A percentile compares a stretch with the other conserved stretches of the same genome.
These are phyloP conservation scores for Aphelenchoides bicaudatus DNA, from an alignment of 2,888 invertebrate species.

Conservation along the genomic window DNA sequence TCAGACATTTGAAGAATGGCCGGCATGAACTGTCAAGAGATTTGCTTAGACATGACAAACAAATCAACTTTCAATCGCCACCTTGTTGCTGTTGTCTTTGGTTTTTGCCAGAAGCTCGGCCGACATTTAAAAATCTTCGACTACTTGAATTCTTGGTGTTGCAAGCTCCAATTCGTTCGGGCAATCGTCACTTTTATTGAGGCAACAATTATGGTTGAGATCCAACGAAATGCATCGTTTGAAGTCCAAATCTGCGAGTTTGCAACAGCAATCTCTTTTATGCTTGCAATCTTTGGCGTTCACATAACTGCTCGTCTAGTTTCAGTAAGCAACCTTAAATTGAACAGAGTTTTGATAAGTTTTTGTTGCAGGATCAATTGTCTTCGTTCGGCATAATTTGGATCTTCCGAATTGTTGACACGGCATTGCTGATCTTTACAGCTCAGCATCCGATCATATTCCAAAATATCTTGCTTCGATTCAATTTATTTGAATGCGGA, in stretches of 20 bases:
- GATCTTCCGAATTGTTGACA: conserved; percentile 57
- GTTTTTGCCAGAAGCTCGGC: conserved; percentile 44
- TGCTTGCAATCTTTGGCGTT: conserved; percentile 57
- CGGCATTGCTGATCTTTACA: conserved; percentile 54
- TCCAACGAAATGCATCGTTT: conserved; percentile 29
- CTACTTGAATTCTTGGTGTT: conserved; percentile 55
- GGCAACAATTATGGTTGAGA: conserved; percentile 43
- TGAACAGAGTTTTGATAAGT: conserved; percentile 22
- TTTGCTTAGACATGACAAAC: conserved; percentile 36
- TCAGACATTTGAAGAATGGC: conserved; percentile 36
- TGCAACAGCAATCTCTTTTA: conserved; percentile 48
- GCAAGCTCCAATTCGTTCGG: conserved; percentile 56
- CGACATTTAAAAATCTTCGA: conserved; percentile 49
- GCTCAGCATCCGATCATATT: conserved; percentile 59
- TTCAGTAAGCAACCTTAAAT: conserved; percentile 33
- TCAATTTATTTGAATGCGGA: conserved; percentile 53
- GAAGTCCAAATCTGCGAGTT: conserved; percentile 50
- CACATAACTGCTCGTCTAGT: conserved; percentile 54
- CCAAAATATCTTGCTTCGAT: conserved; percentile 51
- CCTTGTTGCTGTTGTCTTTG: conserved; percentile 55
- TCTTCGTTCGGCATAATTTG: conserved; percentile 56
- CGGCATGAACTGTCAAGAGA: conserved; percentile 24
- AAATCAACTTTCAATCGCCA: conserved; percentile 52
- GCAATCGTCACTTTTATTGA: conserved; percentile 52
- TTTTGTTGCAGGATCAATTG: conserved; percentile 48